phyloP scores from a whole-genome alignment of 2,113 vertebrate genomes.

The Aplodontia rufa region DNA sequence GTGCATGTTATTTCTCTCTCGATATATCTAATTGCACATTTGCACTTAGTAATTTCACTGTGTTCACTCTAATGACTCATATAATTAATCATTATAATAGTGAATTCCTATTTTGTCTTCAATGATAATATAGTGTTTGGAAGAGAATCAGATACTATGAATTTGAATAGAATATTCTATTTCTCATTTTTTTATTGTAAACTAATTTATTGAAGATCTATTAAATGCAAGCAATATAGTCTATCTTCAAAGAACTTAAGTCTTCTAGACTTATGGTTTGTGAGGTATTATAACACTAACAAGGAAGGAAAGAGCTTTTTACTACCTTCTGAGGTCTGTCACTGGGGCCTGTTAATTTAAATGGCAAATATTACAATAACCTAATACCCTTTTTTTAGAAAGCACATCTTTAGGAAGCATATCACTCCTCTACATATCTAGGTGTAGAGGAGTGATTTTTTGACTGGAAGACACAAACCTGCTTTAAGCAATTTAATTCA shows the following conservation, averaged over 20 bases:
- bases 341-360: background rate
- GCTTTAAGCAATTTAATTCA: background rate
- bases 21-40: background rate
- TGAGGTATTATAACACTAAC: background rate
- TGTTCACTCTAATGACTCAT: background rate
- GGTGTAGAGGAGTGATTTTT: background rate
- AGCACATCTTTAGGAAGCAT: no score
- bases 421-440: background rate
- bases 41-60: background rate
- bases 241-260: background rate
- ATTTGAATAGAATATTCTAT: background rate
- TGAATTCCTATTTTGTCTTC: background rate
- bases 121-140: background rate
- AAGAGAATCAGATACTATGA: background rate
- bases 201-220: background rate
- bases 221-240: background rate
- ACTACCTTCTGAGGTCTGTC: background rate
- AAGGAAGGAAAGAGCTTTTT: background rate
- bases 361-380: background rate
- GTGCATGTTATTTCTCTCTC: background rate
- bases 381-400: background rate
- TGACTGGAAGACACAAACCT: background rate
- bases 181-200: background rate
- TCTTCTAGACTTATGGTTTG: background rate
- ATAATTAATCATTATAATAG: background rate